Evolutionary conservation across 2,888 invertebrate species (phyloP).

Genomic region (Nemoura dubitans): DNA sequence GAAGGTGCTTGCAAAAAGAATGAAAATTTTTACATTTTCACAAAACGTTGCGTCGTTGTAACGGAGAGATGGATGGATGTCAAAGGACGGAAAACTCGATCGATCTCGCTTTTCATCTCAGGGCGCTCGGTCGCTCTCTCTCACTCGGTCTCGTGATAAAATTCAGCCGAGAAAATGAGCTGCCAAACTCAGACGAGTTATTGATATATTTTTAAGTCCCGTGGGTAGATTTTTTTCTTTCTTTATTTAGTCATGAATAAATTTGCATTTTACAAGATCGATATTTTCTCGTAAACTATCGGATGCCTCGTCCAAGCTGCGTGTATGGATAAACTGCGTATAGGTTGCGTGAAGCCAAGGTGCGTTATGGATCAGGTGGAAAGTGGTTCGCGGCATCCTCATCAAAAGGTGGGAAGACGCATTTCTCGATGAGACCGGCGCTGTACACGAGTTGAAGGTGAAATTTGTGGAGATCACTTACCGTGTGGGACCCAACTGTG

Average conservation of each 20-base stretch:
- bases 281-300: slow-evolving; percentile 38
- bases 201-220: slow-evolving; percentile 49
- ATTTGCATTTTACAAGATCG: slow-evolving; percentile 50
- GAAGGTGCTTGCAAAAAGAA: neutral
- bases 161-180: slow-evolving; percentile 46
- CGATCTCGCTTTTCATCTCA: neutral
- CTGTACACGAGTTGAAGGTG: neutral
- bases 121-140: neutral
- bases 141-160: neutral
- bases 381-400: too few relatives aligned
- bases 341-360: neutral
- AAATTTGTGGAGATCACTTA: slow-evolving; percentile 59
- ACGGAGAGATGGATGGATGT: slow-evolving; percentile 33
- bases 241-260: slow-evolving; percentile 47
- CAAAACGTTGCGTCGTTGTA: slow-evolving; percentile 14
- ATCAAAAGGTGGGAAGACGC: too few relatives aligned
- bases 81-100: slow-evolving; percentile 10
- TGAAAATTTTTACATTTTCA: neutral
- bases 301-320: neutral
- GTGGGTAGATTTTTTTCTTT: slow-evolving; percentile 31
- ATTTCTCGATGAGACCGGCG: too few relatives aligned
- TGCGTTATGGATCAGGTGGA: neutral
- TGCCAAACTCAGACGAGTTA: slow-evolving; percentile 49
- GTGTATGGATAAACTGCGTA: neutral
- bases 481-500: slow-evolving; percentile 81